Conservation (phyloP, 2,113 vertebrate species). For the Philantomba maxwellii region DNA sequence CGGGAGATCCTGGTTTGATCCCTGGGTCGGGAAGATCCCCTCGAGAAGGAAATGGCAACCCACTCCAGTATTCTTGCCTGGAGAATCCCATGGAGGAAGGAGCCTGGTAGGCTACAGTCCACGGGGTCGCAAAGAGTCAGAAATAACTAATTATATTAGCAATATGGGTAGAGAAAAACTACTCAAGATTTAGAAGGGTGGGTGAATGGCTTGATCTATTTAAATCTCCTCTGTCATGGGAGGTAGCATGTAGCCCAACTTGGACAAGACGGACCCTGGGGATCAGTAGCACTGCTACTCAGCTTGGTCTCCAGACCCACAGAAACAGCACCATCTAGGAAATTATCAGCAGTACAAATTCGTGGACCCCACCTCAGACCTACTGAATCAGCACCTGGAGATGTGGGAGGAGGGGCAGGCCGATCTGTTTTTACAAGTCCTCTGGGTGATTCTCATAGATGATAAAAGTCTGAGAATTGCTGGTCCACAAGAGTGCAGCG, state of each 20-base stretch:
- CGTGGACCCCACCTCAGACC: not conserved
- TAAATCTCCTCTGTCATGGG: not conserved
- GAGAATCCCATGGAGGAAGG: too few species aligned
- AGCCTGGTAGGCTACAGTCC: too few species aligned
- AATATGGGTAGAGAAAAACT: not conserved
- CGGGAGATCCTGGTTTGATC: accelerated
- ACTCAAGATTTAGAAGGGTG: not conserved
- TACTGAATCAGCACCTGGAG: not conserved
- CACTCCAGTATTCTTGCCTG: too few species aligned
- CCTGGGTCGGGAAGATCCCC: too few species aligned
- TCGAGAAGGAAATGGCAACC: too few species aligned
- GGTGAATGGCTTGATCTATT: not conserved
- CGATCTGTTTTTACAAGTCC: not conserved
- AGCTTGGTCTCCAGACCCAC: not conserved
- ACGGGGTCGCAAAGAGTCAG: accelerated
- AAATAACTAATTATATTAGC: not conserved
- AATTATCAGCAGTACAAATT: not conserved
- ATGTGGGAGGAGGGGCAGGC: too few species aligned
- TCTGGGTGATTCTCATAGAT: not conserved
- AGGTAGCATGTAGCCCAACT: not conserved
- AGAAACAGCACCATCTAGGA: not conserved
- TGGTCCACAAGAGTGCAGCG: not conserved
- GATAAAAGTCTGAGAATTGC: not conserved
- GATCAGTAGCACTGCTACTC: not conserved
- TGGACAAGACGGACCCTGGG: not conserved